Evolutionary conservation across 2,888 invertebrate species (phyloP).

Genomic region (Iphiclides podalirius): DNA sequence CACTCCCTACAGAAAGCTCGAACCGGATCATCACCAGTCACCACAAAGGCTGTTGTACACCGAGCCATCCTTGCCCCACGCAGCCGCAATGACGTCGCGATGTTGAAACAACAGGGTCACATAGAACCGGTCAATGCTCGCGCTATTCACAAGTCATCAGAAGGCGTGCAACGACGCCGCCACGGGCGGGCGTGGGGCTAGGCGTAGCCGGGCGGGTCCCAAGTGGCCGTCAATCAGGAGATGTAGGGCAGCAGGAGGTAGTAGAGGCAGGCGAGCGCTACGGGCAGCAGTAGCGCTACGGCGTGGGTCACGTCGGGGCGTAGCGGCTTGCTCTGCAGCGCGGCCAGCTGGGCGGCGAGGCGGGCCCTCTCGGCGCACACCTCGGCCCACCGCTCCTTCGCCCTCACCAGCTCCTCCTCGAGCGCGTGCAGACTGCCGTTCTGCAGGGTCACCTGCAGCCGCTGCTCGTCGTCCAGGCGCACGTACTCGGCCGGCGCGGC

Average conservation of each 20-base stretch:
- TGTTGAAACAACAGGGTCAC: no score
- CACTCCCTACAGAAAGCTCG: conserved; percentile 43
- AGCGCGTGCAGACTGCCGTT: conserved; percentile 81
- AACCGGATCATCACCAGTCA: conserved; percentile 27
- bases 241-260: conserved; percentile 79
- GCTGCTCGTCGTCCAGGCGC: conserved; percentile 49
- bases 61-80: no score
- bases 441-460: conserved; percentile 55
- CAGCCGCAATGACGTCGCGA: no score
- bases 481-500: conserved; percentile 43
- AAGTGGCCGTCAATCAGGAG: conserved; percentile 82
- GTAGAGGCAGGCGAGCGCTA: conserved; percentile 80
- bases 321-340: conserved; percentile 79
- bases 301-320: conserved; percentile 78
- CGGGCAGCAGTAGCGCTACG: conserved; percentile 79
- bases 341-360: conserved; percentile 80
- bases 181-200: conserved; percentile 44
- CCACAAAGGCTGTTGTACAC: conserved; percentile 6
- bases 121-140: no score
- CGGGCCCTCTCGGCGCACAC: conserved; percentile 82
- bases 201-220: conserved; percentile 74
- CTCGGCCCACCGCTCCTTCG: conserved; percentile 86
- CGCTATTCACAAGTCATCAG: no score
- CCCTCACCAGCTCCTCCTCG: conserved; percentile 86
- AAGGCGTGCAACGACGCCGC: no score